Evolutionary conservation across 2,797 vertebrate species (phyloP).

Genomic region (Gila robusta): DNA sequence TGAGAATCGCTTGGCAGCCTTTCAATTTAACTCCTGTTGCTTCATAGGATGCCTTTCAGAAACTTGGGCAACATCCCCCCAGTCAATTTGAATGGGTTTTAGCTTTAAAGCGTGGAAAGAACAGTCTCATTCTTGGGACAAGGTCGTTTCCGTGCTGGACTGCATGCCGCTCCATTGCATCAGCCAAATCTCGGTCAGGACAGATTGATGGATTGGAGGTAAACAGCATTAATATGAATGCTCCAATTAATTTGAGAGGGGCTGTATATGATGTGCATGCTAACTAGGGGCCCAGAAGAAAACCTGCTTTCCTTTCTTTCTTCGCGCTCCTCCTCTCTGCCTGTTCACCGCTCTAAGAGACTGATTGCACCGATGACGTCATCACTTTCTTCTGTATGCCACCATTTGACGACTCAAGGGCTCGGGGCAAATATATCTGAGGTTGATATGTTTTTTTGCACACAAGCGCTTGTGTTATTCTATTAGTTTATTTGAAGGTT

Average conservation of each 20-base stretch:
- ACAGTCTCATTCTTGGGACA: constrained; percentile 53
- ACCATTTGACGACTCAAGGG: constrained; percentile 35
- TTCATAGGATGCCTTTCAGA: constrained; percentile 70
- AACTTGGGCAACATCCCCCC: constrained; percentile 22
- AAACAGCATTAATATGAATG: constrained; percentile 68
- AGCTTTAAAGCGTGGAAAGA: constrained; percentile 10
- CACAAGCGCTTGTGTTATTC: neutral
- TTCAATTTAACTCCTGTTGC: constrained; percentile 70
- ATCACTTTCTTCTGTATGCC: constrained; percentile 34
- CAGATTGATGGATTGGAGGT: constrained; percentile 73
- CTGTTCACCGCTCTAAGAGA: constrained; percentile 5
- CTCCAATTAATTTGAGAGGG: constrained; percentile 67
- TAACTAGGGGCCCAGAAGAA: constrained; percentile 52
- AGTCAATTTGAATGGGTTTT: constrained; percentile 9
- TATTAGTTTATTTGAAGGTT: constrained; percentile 29
- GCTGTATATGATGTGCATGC: constrained; percentile 61
- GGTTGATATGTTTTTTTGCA: constrained; percentile 19
- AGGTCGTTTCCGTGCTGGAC: constrained; percentile 66
- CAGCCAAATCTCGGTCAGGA: constrained; percentile 56
- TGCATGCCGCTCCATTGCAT: constrained; percentile 56
- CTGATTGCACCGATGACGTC: constrained; percentile 45
- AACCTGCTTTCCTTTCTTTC: constrained; percentile 12
- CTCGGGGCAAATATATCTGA: constrained; percentile 34
- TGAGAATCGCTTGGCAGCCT: constrained; percentile 60
- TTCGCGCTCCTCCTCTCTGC: constrained; percentile 1